Percentiles rank a stretch among this genome's conserved stretches.
phyloP scores from a whole-genome alignment of 2,888 invertebrate genomes.

The Saturnia pavonia region DNA sequence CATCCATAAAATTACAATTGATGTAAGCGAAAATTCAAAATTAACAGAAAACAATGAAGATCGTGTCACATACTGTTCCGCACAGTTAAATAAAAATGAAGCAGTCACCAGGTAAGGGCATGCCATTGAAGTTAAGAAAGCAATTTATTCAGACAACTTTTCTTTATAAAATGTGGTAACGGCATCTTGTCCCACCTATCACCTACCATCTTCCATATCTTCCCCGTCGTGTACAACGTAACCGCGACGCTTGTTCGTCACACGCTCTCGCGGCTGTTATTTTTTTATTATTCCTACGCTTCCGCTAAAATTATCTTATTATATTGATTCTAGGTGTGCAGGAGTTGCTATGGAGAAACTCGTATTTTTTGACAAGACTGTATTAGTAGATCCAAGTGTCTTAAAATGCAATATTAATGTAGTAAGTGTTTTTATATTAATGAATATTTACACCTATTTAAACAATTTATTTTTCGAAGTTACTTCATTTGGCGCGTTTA shows the following conservation, averaged over 20 bases:
- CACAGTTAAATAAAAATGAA: neutral
- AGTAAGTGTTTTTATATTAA: neutral
- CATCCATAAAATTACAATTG: conserved; percentile 27
- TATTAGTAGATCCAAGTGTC: neutral
- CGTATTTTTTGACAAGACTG: neutral
- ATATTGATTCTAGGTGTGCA: neutral
- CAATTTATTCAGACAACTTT: neutral
- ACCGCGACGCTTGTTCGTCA: too few species aligned
- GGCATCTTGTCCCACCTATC: too few species aligned
- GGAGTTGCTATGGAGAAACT: neutral
- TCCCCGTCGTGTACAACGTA: too few species aligned
- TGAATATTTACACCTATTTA: too few species aligned
- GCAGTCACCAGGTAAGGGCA: conserved; percentile 9
- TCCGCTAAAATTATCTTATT: too few species aligned
- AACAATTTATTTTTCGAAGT: neutral
- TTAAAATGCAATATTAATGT: neutral
- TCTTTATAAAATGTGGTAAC: too few species aligned
- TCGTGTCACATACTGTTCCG: conserved; percentile 21
- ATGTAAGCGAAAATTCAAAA: conserved; percentile 23
- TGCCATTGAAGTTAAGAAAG: neutral
- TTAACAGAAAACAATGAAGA: neutral
- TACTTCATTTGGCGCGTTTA: too few species aligned
- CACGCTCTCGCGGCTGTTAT: too few species aligned
- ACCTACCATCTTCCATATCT: too few species aligned
- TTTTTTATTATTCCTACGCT: too few species aligned